These are phyloP conservation scores for Ovis canadensis DNA, from an alignment of 2,113 vertebrate genomes.

Conservation along the genomic window DNA sequence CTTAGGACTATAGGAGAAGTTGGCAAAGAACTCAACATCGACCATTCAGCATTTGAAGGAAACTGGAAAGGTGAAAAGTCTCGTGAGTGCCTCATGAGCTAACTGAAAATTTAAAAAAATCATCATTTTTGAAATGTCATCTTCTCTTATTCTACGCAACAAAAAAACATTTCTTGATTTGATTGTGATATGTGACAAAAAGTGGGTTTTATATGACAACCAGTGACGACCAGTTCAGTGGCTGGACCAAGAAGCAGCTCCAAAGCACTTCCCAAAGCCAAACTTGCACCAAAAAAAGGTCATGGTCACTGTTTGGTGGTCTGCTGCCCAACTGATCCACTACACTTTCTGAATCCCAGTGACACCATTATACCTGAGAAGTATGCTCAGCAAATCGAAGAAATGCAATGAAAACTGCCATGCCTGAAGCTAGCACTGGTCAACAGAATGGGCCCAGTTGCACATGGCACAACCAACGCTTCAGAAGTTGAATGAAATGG, in stretches of 20 bases:
- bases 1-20: background rate
- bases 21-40: background rate
- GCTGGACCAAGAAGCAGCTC: background rate
- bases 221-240: background rate
- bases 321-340: background rate
- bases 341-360: background rate
- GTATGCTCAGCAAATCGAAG: background rate
- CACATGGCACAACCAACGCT: background rate
- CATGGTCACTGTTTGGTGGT: background rate
- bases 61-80: background rate
- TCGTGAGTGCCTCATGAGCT: background rate
- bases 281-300: background rate
- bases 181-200: rapidly evolving
- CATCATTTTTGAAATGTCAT: background rate
- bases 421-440: background rate
- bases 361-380: background rate
- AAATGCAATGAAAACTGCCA: background rate
- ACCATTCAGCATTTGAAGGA: background rate
- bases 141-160: background rate
- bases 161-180: background rate
- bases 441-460: background rate
- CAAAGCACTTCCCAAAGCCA: background rate
- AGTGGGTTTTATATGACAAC: background rate
- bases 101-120: background rate
- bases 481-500: background rate